A percentile compares a stretch with the other conserved stretches of the same genome.
phyloP scores from a whole-genome alignment of 1,140 invertebrate genomes.

The Listronotus bonariensis region DNA sequence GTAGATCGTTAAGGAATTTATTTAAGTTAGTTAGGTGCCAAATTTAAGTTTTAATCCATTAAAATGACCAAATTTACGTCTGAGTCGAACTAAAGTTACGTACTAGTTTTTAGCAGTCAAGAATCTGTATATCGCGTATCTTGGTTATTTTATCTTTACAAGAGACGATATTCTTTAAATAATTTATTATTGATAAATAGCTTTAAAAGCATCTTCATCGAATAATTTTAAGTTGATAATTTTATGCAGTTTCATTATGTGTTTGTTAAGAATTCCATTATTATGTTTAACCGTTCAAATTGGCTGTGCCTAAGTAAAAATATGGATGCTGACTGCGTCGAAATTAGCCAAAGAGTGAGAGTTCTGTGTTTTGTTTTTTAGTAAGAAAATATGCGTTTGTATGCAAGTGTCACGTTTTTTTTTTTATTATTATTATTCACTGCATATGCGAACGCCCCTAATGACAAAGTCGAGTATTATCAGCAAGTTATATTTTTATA shows the following conservation, averaged over 20 bases:
- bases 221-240: neutral
- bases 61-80: constrained; percentile 1
- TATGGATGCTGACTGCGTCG: constrained; percentile 29
- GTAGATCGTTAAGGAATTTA: constrained; percentile 8
- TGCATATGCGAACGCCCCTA: constrained; percentile 6
- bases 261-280: neutral
- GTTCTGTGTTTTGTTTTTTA: constrained; percentile 1
- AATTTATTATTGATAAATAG: neutral
- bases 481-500: too few species aligned
- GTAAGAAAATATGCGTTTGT: constrained; percentile 19
- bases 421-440: constrained; percentile 37
- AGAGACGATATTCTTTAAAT: neutral
- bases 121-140: constrained; percentile 17
- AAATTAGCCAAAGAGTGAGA: constrained; percentile 34
- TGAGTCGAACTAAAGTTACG: constrained; percentile 8
- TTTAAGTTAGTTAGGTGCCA: constrained; percentile 20
- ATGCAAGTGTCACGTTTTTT: constrained; percentile 24
- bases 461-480: neutral
- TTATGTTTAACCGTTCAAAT: constrained; percentile 14
- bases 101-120: constrained; percentile 26
- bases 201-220: constrained; percentile 7
- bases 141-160: neutral
- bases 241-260: too few species aligned
- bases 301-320: constrained; percentile 26
- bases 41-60: constrained; percentile 10